These are phyloP conservation scores for Lordiphosa collinella DNA, from an alignment of 1,140 invertebrate genomes.

Conservation along the genomic window DNA sequence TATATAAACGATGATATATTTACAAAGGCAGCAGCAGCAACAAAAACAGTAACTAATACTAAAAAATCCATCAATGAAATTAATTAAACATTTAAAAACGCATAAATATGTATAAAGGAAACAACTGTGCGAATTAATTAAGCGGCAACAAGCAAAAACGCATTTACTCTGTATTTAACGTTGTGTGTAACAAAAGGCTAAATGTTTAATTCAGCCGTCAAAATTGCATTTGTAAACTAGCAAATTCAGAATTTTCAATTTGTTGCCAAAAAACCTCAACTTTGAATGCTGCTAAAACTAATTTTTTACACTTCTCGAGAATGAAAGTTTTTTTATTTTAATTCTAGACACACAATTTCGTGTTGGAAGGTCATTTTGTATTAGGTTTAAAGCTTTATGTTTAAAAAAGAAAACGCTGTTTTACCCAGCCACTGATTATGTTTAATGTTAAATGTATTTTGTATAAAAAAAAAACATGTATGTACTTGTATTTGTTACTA, in stretches of 20 bases:
- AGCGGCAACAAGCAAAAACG: conserved; percentile 45
- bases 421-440: conserved; percentile 47
- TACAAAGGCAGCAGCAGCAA: conserved; percentile 61
- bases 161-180: conserved; percentile 71
- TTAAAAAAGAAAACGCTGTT: conserved; percentile 31
- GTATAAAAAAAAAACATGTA: conserved; percentile 14
- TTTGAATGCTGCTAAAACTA: conserved; percentile 14
- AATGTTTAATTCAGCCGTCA: conserved; percentile 59
- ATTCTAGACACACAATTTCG: conserved; percentile 48
- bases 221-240: conserved; percentile 74
- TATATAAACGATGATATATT: conserved; percentile 37
- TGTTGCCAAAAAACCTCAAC: conserved; percentile 10
- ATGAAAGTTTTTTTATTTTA: conserved; percentile 31
- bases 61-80: conserved; percentile 34
- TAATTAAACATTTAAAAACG: conserved; percentile 40
- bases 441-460: conserved; percentile 57
- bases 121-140: conserved; percentile 48
- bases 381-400: conserved; percentile 74
- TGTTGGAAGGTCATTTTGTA: conserved; percentile 47
- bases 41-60: conserved; percentile 34
- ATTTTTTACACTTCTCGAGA: not conserved
- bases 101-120: conserved; percentile 34
- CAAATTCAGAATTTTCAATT: conserved; percentile 23
- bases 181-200: conserved; percentile 41
- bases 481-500: conserved; percentile 45